phyloP scores from a whole-genome alignment of 2,113 vertebrate genomes.

The Coptodon bakossiorum region DNA sequence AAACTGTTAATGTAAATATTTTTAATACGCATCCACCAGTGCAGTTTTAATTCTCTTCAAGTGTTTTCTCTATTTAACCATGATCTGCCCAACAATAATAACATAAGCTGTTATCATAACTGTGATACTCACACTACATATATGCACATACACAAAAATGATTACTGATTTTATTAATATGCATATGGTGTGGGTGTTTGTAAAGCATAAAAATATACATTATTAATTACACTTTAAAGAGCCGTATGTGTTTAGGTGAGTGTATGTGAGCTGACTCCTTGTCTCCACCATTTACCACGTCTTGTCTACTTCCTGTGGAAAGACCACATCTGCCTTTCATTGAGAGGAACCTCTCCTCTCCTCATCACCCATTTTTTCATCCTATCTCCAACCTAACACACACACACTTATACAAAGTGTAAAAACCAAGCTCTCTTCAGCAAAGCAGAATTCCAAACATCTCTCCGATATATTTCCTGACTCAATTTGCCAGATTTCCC shows the following conservation, averaged over 20 bases:
- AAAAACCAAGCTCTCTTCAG: constrained; percentile 45
- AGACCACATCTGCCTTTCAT: constrained; percentile 51
- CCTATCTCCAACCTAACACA: not conserved
- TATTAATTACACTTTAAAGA: not conserved
- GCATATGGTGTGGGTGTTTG: not conserved
- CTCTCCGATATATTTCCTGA: not conserved
- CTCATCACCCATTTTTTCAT: not conserved
- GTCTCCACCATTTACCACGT: not conserved
- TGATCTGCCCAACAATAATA: not conserved
- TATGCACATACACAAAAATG: not conserved
- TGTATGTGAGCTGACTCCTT: not conserved
- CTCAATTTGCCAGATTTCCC: not conserved
- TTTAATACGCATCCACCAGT: not conserved
- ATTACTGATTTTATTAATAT: not conserved
- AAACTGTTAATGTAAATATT: not conserved
- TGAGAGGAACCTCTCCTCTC: not conserved
- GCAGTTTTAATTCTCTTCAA: not conserved
- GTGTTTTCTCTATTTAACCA: not conserved
- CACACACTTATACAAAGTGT: not conserved
- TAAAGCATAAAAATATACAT: not conserved
- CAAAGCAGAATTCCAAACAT: constrained; percentile 43
- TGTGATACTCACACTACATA: not conserved
- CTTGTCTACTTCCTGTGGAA: not conserved
- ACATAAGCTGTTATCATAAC: not conserved
- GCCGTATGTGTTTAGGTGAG: not conserved